A percentile compares a stretch with the other conserved stretches of the same genome.
These are phyloP conservation scores for Globodera ellingtonae DNA, from an alignment of 1,140 invertebrate genomes.

Conservation along the genomic window DNA sequence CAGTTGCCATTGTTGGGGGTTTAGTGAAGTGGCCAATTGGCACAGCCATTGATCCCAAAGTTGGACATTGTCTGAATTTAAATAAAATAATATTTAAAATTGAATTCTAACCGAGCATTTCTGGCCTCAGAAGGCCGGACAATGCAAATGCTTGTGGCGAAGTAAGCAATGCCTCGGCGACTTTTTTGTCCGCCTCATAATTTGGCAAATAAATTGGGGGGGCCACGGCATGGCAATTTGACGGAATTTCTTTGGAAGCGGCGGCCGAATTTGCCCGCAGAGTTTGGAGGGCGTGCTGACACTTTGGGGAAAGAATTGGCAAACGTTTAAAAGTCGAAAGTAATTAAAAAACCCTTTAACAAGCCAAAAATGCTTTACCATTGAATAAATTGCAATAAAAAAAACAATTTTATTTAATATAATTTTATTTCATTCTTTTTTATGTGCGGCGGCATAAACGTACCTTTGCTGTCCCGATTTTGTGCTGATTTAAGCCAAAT, in stretches of 20 bases:
- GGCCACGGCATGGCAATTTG: background rate
- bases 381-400: too few relatives aligned
- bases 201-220: background rate
- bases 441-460: background rate
- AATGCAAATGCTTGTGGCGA: slow-evolving; percentile 25
- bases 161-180: slow-evolving; percentile 21
- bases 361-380: too few relatives aligned
- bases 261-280: background rate
- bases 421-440: background rate
- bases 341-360: background rate
- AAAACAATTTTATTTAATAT: background rate
- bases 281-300: background rate
- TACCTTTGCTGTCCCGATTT: background rate
- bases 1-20: slow-evolving; percentile 19
- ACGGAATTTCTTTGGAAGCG: background rate
- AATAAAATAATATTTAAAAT: background rate
- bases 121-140: slow-evolving; percentile 8
- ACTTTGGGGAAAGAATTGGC: background rate
- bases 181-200: slow-evolving; percentile 18
- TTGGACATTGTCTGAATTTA: background rate
- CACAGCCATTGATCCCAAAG: slow-evolving; percentile 32
- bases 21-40: slow-evolving; percentile 22
- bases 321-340: background rate
- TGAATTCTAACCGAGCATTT: slow-evolving; percentile 15
- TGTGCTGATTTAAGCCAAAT: background rate